phyloP scores from a whole-genome alignment of 2,888 invertebrate genomes.

The Drosophila nr. perissopoda region DNA sequence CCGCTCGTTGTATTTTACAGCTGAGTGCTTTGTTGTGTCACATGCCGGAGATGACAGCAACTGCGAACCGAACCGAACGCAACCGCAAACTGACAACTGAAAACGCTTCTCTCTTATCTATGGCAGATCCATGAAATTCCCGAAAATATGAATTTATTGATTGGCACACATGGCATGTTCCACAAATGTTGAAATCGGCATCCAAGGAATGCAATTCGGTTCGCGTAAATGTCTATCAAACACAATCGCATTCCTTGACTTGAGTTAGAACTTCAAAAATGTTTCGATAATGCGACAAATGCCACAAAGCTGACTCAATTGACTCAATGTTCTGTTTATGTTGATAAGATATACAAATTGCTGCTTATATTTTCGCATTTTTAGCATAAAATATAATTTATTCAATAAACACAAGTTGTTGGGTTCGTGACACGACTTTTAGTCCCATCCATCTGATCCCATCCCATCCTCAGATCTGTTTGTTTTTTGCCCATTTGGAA shows the following conservation, averaged over 20 bases:
- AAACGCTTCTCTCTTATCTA: background rate
- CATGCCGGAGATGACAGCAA: constrained; percentile 16
- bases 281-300: background rate
- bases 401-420: background rate
- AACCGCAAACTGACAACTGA: background rate
- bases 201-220: background rate
- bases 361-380: too few relatives aligned
- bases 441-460: background rate
- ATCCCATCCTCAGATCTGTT: too few relatives aligned
- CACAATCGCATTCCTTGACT: background rate
- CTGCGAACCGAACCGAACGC: background rate
- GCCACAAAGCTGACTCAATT: too few relatives aligned
- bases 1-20: constrained; percentile 39
- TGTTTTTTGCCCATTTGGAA: constrained; percentile 11
- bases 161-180: background rate
- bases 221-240: background rate
- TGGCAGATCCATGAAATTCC: background rate
- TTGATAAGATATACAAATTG: too few relatives aligned
- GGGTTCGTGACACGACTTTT: constrained; percentile 27
- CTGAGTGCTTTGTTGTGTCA: constrained; percentile 48
- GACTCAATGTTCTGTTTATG: too few relatives aligned
- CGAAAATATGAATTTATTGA: background rate
- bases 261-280: background rate
- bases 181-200: background rate
- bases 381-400: background rate